phyloP scores from a whole-genome alignment of 92 coral and sea anemone genomes.

The Isaurus tuberculatus region DNA sequence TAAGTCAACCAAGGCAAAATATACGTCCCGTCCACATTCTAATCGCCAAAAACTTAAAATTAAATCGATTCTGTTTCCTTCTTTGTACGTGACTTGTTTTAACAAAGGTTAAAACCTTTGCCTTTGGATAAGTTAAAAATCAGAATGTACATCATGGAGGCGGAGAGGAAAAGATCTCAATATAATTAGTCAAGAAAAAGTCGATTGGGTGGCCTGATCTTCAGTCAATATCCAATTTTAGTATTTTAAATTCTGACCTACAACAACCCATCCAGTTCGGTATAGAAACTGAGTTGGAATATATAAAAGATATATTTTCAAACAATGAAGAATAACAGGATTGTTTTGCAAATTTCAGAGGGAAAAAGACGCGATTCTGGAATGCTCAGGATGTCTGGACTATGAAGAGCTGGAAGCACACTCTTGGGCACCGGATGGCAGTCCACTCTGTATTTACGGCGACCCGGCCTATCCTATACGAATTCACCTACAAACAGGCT shows the following conservation, averaged over 20 bases:
- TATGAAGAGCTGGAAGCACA: conserved; percentile 52
- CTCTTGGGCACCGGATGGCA: conserved; percentile 51
- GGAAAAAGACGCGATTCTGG: conserved; percentile 53
- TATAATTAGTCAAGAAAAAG: neutral
- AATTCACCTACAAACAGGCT: conserved; percentile 53
- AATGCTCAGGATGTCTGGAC: conserved; percentile 52
- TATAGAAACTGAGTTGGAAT: conserved; percentile 10
- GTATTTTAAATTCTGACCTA: neutral
- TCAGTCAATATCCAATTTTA: too few species aligned
- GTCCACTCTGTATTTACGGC: too few species aligned
- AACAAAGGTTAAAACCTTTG: too few species aligned
- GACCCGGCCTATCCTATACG: conserved; percentile 43
- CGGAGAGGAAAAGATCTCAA: neutral
- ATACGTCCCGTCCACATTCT: neutral
- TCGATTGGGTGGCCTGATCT: neutral
- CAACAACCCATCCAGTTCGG: neutral
- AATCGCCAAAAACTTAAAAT: neutral
- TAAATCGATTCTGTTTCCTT: neutral
- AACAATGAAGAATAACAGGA: too few species aligned
- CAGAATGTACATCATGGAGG: conserved; percentile 7
- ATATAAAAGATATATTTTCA: neutral
- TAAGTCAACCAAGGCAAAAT: conserved; percentile 5
- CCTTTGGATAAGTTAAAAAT: conserved; percentile 9
- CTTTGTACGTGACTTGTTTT: neutral
- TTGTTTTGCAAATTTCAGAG: conserved; percentile 31